Evolutionary conservation across 2,888 invertebrate genomes (phyloP).

Genomic region (Nomada lathburiana): DNA sequence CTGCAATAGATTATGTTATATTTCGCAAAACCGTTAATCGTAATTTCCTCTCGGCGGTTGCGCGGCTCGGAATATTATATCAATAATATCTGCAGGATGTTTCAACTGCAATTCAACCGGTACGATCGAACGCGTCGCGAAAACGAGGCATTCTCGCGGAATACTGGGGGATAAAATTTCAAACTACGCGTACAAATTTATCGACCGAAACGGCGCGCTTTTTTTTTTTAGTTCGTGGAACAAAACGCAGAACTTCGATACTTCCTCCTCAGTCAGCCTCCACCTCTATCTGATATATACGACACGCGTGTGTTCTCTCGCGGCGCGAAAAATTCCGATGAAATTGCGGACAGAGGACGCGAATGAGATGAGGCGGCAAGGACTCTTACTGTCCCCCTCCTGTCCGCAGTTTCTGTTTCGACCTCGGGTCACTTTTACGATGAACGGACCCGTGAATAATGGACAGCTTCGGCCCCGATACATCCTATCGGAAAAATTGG

Average conservation of each 20-base stretch:
- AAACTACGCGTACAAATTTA: slow-evolving; percentile 25
- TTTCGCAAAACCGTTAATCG: background rate
- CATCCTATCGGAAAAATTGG: slow-evolving; percentile 46
- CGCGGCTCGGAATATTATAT: slow-evolving; percentile 7
- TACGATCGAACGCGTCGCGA: background rate
- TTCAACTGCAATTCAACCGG: background rate
- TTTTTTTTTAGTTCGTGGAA: slow-evolving; percentile 37
- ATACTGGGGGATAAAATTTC: slow-evolving; percentile 23
- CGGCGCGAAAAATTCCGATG: slow-evolving; percentile 46
- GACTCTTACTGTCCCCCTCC: slow-evolving; percentile 27
- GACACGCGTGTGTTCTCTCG: background rate
- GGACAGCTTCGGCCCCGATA: slow-evolving; percentile 30
- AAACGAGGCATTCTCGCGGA: background rate
- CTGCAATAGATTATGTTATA: background rate
- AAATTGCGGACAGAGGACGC: slow-evolving; percentile 44
- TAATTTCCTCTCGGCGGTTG: background rate
- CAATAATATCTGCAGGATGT: slow-evolving; percentile 19
- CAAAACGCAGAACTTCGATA: slow-evolving; percentile 43
- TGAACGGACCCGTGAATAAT: slow-evolving; percentile 44
- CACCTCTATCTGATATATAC: background rate
- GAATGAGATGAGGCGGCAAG: slow-evolving; percentile 3
- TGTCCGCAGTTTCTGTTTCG: slow-evolving; percentile 38
- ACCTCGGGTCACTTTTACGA: slow-evolving; percentile 28
- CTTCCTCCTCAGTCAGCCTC: background rate
- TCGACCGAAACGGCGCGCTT: slow-evolving; percentile 10